Evolutionary conservation across 2,797 vertebrate species (phyloP).

Genomic region (Sarcophilus harrisii): DNA sequence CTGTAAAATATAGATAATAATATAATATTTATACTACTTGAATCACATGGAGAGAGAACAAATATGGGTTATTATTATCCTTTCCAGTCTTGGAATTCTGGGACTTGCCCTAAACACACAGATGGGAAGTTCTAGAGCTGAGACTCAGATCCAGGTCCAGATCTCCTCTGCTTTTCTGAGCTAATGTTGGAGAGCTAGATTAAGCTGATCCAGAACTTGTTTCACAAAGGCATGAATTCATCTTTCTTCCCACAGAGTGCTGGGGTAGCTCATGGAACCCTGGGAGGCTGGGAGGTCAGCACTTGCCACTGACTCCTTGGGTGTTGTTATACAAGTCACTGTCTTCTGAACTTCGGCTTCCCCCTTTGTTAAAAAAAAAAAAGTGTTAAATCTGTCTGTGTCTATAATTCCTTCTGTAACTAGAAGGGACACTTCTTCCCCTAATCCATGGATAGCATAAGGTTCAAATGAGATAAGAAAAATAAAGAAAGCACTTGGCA

Average conservation of each 20-base stretch:
- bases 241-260: not conserved
- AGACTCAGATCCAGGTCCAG: not conserved
- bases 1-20: not conserved
- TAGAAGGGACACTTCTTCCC: not conserved
- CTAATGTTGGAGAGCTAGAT: not conserved
- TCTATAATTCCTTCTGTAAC: not conserved
- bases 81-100: not conserved
- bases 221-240: not conserved
- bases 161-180: not conserved
- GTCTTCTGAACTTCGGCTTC: not conserved
- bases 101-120: not conserved
- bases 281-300: not conserved
- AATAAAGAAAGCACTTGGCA: not conserved
- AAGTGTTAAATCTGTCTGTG: not conserved
- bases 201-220: not conserved
- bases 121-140: not conserved
- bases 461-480: not conserved
- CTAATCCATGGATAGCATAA: not conserved
- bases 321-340: rapidly evolving
- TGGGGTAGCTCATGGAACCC: not conserved
- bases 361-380: not conserved
- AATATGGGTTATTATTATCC: not conserved
- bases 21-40: not conserved
- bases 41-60: not conserved
- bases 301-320: not conserved